phyloP scores from a whole-genome alignment of 1,140 invertebrate species.

The Aphis craccivora region DNA sequence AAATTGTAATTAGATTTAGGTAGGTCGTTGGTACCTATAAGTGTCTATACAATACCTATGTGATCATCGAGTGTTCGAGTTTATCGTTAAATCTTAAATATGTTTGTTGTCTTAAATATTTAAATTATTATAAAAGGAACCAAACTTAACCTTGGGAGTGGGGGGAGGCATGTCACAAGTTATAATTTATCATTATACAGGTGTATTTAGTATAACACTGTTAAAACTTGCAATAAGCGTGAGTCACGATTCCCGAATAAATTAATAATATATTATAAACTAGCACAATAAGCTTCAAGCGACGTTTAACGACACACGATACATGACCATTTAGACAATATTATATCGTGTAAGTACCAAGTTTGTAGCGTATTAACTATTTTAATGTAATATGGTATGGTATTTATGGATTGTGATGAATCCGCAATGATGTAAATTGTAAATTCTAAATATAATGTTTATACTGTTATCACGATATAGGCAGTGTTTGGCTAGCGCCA shows the following conservation, averaged over 20 bases:
- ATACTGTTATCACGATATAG: not conserved
- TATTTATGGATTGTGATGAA: not conserved
- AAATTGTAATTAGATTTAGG: not conserved
- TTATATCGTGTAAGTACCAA: not conserved
- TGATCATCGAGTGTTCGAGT: not conserved
- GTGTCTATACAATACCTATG: not conserved
- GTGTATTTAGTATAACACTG: not conserved
- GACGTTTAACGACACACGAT: not conserved
- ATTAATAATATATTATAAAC: not conserved
- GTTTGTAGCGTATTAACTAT: too few species aligned
- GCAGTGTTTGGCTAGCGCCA: conserved; percentile 7
- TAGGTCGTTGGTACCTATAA: not conserved
- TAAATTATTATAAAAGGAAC: not conserved
- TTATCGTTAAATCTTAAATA: not conserved
- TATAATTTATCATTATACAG: not conserved
- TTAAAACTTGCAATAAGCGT: not conserved
- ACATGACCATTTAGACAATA: not conserved
- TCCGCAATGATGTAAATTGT: not conserved
- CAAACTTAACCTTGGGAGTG: not conserved
- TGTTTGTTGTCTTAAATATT: conserved; percentile 1
- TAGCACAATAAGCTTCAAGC: too few species aligned
- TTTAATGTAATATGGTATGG: too few species aligned
- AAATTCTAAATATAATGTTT: not conserved
- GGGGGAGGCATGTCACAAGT: not conserved
- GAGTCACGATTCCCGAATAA: not conserved